Base-by-base conservation (phyloP, 2,113 vertebrate species). In the Dromaius novaehollandiae region DNA sequence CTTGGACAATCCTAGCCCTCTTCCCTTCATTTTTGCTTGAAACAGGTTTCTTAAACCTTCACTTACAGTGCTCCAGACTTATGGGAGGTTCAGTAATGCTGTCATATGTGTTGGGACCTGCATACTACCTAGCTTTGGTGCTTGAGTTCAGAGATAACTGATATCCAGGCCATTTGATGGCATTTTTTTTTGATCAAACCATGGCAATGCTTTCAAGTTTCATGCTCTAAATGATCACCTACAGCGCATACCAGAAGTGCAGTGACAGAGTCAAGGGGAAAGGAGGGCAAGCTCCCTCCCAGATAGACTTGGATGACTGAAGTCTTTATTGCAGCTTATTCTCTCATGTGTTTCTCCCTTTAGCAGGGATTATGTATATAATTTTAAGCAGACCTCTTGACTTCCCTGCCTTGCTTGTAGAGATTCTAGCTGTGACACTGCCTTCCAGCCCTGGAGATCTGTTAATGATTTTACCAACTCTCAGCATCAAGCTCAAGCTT, bases 271-370 rank as follows among this genome's bases (percentile, higher is more conserved):
- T 69, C 42, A 56, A 73, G 51, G 34, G 42, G 42, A 42, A 46
- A 15, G 36, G 5, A 63, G 44, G 20, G 5, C 65, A 60, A 48
- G 51, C 13, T 82, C 3, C 24, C 17, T 58, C 11, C 1, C 76
- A 34, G n/a, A 44, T 58, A 75, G 80, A 63, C 28, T 70, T 11
- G 10, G 17, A 30, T 70, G 76, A 58, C 19, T 42, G 55, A 58
- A 88, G 36, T 68, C 48, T 90, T 88, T 81, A 56, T 83, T 80
- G 22, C n/a, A 61, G 25, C 19, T 86, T 76, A 34, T 42, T 61
- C 78, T 94, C 93, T 66, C 40, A 28, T 2, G 3, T 1, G 0
- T 58, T 86, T 95, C 90, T 13, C 19, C 18, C 48, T 92, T 87
- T 65, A 65, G 68, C 24, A 65, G 64, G 42, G n/a, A 17, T 71